Percentiles rank a stretch among this genome's conserved stretches.
These are phyloP conservation scores for Rutpela maculata DNA, from an alignment of 2,888 invertebrate genomes.

Conservation along the genomic window DNA sequence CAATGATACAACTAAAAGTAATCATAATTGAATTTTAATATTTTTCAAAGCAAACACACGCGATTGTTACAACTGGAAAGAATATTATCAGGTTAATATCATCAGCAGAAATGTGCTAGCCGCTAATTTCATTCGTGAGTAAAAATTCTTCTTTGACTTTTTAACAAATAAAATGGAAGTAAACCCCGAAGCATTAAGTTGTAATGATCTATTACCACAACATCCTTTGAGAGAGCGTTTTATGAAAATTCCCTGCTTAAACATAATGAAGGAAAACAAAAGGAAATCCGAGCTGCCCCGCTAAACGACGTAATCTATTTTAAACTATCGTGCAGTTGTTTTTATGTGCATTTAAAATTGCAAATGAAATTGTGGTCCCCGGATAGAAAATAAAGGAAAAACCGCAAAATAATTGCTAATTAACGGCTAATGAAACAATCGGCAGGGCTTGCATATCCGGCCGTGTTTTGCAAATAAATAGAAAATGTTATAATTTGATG, in stretches of 20 bases:
- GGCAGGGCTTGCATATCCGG: conserved; percentile 1
- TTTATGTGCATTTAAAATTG: conserved; percentile 4
- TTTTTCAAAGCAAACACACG: not conserved
- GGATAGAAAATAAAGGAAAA: conserved; percentile 16
- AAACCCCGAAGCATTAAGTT: conserved; percentile 47
- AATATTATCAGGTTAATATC: not conserved
- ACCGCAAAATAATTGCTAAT: conserved; percentile 29
- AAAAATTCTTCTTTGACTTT: conserved; percentile 43
- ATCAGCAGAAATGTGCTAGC: not conserved
- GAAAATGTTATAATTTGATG: not conserved
- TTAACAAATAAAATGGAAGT: conserved; percentile 43
- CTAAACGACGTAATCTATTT: conserved; percentile 40
- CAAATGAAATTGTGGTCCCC: conserved; percentile 20
- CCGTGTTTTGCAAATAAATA: conserved; percentile 14
- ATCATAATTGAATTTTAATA: no score
- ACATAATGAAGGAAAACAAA: conserved; percentile 52
- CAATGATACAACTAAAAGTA: no score
- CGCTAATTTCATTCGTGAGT: conserved; percentile 4
- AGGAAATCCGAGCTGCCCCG: conserved; percentile 35
- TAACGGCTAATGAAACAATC: conserved; percentile 27
- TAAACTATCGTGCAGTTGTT: conserved; percentile 38
- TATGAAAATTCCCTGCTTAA: conserved; percentile 49
- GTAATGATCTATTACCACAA: conserved; percentile 52
- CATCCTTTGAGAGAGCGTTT: conserved; percentile 50
- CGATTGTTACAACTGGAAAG: not conserved